Evolutionary conservation across 2,797 vertebrate genomes (phyloP), one percentile per base, ranked within the genome.

Genomic region (Gallirallus australis): DNA sequence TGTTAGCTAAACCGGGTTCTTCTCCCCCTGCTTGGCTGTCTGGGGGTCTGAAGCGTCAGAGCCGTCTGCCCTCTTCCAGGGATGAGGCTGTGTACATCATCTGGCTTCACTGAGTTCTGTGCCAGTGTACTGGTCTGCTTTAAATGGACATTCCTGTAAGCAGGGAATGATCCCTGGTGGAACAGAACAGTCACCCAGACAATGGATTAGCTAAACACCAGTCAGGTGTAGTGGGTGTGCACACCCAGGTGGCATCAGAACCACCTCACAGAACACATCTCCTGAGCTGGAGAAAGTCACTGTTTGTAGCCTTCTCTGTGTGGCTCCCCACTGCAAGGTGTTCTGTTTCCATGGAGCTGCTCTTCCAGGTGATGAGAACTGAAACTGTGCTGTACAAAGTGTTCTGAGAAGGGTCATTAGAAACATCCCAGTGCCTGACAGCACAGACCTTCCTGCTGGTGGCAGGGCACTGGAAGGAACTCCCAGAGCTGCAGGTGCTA

Each of bases 401-500:
- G 21, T 56, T 63, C 21, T 48, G 53, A 35, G 15, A 63, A 19
- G 68, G 31, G 35, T 54, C 17, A 3, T 14, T 50, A 42, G 53
- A n/a, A 78, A 48, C 39, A 2, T 10, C 8, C 2, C n/a, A 37
- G 11, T n/a, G n/a, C 56, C 12, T 37, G 48, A 30, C 40, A 25
- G 9, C 9, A 23, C 27, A 48, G 21, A 45, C 27, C 33, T 9
- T 7, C 37, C 52, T 57, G 37, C 79, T 82, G 1, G n/a, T 42
- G 40, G 3, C 7, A 9, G 37, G 14, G 40, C 15, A 31, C 16
- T 68, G 24, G 40, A 33, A 42, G 42, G 42, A 45, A 19, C 54
- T 65, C 19, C 25, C 1, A 48, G 31, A 35, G 47, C 57, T 1
- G 1, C 12, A 2, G 2, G 7, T 25, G 37, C n/a, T 39, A 3